Conservation (phyloP, 2,113 vertebrate species). For the Dunckerocampus dactyliophorus region DNA sequence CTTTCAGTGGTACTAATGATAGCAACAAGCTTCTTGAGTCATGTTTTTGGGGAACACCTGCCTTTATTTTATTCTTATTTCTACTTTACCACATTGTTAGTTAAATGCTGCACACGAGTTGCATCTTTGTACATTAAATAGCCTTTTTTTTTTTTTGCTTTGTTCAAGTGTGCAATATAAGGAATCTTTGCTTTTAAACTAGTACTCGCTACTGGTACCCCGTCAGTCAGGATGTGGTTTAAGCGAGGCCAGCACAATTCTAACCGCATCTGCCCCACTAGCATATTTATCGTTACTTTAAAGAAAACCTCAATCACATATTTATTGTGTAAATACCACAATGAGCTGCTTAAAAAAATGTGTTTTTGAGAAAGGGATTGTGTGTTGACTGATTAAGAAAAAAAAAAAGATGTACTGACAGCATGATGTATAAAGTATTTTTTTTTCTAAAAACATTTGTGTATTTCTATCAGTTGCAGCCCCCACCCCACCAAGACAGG, state of each 20-base stretch:
- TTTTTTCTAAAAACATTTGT: conserved; percentile 64
- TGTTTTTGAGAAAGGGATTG: conserved; percentile 6
- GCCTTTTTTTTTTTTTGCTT: background rate
- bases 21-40: too few relatives aligned
- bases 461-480: background rate
- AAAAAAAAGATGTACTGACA: conserved; percentile 49
- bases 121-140: background rate
- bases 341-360: conserved; percentile 37
- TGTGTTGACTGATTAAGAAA: conserved; percentile 24
- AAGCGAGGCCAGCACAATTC: conserved; percentile 4
- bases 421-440: conserved; percentile 75
- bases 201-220: conserved; percentile 11
- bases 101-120: conserved; percentile 4
- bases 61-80: too few relatives aligned
- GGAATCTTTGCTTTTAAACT: background rate
- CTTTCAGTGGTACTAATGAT: too few relatives aligned
- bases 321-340: conserved; percentile 62
- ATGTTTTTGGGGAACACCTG: too few relatives aligned
- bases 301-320: conserved; percentile 25
- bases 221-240: background rate
- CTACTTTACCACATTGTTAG: too few relatives aligned
- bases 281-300: conserved; percentile 57
- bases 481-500: background rate
- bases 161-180: conserved; percentile 61
- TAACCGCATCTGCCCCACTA: conserved; percentile 40